A percentile compares a stretch with the other conserved stretches of the same genome.
These are phyloP conservation scores for Trissolcus basalis DNA, from an alignment of 1,140 invertebrate genomes.

Conservation along the genomic window DNA sequence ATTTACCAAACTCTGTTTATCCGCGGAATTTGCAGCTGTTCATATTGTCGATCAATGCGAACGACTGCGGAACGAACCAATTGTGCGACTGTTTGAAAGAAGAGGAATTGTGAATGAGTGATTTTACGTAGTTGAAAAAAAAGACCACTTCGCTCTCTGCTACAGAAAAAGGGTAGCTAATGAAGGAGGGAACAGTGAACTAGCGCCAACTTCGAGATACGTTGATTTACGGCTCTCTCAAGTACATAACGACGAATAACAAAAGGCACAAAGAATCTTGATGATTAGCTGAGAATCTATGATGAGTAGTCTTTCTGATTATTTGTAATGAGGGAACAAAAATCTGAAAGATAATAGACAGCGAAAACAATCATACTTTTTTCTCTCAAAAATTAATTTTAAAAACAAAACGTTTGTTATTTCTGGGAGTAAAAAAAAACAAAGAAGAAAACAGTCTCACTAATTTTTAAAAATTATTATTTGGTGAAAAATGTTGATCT, in stretches of 20 bases:
- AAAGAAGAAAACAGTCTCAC: too few species aligned
- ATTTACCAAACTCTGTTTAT: constrained; percentile 22
- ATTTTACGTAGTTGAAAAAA: constrained; percentile 30
- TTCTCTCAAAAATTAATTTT: too few species aligned
- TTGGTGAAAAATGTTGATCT: too few species aligned
- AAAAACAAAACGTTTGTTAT: too few species aligned
- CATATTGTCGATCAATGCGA: constrained; percentile 22
- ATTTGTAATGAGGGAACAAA: too few species aligned
- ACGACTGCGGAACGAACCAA: constrained; percentile 21
- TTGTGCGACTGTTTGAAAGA: constrained; percentile 30
- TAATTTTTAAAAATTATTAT: too few species aligned
- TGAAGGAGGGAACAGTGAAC: constrained; percentile 21
- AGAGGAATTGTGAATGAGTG: constrained; percentile 38
- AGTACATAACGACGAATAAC: constrained; percentile 8
- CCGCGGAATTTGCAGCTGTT: constrained; percentile 1
- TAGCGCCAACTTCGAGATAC: constrained; percentile 19
- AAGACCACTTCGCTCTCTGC: constrained; percentile 10
- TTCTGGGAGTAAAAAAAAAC: too few species aligned
- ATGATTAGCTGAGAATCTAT: constrained; percentile 15
- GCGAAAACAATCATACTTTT: too few species aligned
- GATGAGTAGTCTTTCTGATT: too few species aligned
- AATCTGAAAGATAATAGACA: too few species aligned
- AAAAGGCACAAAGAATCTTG: constrained; percentile 18
- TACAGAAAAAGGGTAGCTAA: constrained; percentile 24
- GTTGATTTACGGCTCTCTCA: constrained; percentile 13